Evolutionary conservation across 1,140 invertebrate species (phyloP), one percentile per base, ranked within the genome.

Genomic region (Drosophila novamexicana): DNA sequence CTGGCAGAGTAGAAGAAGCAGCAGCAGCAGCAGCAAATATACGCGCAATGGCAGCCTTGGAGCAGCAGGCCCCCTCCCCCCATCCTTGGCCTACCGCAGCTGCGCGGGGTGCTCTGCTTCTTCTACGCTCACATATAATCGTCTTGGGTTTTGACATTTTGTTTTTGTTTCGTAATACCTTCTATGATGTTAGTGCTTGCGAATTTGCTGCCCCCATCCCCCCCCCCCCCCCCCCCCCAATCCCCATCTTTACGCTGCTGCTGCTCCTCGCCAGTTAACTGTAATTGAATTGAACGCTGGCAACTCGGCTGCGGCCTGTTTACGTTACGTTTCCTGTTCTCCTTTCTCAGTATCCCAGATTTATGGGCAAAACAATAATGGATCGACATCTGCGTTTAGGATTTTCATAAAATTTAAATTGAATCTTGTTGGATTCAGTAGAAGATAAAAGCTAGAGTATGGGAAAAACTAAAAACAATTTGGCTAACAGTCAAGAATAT

Each of bases 111-210:
- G 71, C 34, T 63, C 22, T 29, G 5, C 22, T 29, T 29, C 22
- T 29, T 29, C 22, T 29, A 29, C 78, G 85, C 75, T 90, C 78
- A 77, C 82, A 90, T 91, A 91, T 91, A 91, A 91, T 91, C 88
- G 88, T 91, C 84, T 89, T 89, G 88, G 84, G 88, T 81, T 91
- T 91, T 91, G 88, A 91, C 88, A 91, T 91, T 91, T 91, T 91
- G 88, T 91, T 91, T 91, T 91, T 91, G 88, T 91, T 91, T 91
- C 77, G 85, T 91, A 91, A 91, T 91, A 90, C 82, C 88, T 83
- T 84, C 52, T 82, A 80, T 91, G 83, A 89, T 91, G 88, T 91
- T 79, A 89, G 82, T 76, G 79, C 79, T 77, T 77, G 72, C 47
- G 70, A 66, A 64, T 77, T 74, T 68, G 58, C 18, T 68, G 22